Base-by-base conservation (phyloP, 2,797 vertebrate genomes). In the Muscicapa comitata region DNA sequence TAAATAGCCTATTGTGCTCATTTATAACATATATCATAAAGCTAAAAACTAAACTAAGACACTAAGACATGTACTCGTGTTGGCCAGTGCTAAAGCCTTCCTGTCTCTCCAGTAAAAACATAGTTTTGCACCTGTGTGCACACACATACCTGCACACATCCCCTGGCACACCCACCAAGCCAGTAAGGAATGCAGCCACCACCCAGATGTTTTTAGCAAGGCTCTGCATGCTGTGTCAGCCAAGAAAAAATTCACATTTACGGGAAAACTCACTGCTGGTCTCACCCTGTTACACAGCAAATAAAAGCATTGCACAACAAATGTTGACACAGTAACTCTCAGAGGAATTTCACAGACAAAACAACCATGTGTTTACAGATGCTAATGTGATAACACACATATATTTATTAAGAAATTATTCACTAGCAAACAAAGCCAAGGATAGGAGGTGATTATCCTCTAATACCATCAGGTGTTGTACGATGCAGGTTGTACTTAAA, bases 171-270 rank as follows among this genome's bases (percentile, higher is more conserved):
- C 23, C 26, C 31, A 43, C 18, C 9, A 45, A 33, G 9, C 15
- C 35, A 40, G 23, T 23, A n/a, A 61, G 21, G 38, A 88, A 63
- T 53, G 50, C 54, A 59, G 25, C 17, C 3, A 1, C 43, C 62
- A 65, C 9, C 4, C 50, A 53, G 33, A 37, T 40, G 45, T 75
- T 87, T 85, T 93, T 81, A 77, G 50, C 63, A 92, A 17, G n/a
- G 13, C 17, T 65, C 25, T 77, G 31, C 37, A 37, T 1, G 1
- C 21, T 31, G 8, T 78, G 40, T 75, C 35, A 90, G 70, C 57
- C 78, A 96, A 94, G 80, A 91, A 92, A 92, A 92, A 72, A 7
- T 3, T 71, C 72, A 63, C 71, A 71, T 95, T 97, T 95, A 95
- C 50, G 1, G 92, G 90, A 97, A 96, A 94, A 63, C 14, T 48